Evolutionary conservation across 2,888 invertebrate genomes (phyloP).

Genomic region (Poecilobothrus nobilitatus): DNA sequence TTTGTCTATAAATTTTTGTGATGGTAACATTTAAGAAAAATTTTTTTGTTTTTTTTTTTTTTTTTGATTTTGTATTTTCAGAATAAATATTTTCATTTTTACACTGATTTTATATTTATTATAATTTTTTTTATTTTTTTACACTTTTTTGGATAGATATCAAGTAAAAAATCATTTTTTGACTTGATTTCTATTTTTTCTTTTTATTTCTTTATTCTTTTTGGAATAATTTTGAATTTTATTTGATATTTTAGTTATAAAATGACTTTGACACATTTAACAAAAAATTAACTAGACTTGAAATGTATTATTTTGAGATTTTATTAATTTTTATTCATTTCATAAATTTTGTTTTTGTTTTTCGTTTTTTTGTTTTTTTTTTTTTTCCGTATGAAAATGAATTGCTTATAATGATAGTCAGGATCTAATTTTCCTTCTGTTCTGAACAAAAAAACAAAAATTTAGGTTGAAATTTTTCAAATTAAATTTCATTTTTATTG

Average conservation of each 20-base stretch:
- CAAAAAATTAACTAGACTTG: too few relatives aligned
- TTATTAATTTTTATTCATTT: too few relatives aligned
- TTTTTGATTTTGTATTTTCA: background rate
- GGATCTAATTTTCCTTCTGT: too few relatives aligned
- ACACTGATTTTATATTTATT: background rate
- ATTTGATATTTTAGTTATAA: background rate
- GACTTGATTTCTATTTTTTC: background rate
- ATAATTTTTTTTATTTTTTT: background rate
- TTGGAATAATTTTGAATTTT: background rate
- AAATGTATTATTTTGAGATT: too few relatives aligned
- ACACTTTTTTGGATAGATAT: background rate
- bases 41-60: background rate
- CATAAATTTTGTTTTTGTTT: too few relatives aligned
- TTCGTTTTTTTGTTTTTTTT: too few relatives aligned
- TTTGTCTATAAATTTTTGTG: background rate
- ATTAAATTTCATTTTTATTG: too few relatives aligned
- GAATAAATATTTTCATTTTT: background rate
- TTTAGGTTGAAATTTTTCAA: too few relatives aligned
- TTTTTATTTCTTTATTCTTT: background rate
- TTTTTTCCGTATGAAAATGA: too few relatives aligned
- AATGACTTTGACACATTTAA: conserved; percentile 1
- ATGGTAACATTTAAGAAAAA: background rate
- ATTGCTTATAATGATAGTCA: too few relatives aligned
- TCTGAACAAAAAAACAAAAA: too few relatives aligned
- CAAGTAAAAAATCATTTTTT: background rate